Evolutionary conservation across 2,888 invertebrate species (phyloP), one percentile per base, ranked within the genome.

Genomic region (Meghimatium bilineatum): DNA sequence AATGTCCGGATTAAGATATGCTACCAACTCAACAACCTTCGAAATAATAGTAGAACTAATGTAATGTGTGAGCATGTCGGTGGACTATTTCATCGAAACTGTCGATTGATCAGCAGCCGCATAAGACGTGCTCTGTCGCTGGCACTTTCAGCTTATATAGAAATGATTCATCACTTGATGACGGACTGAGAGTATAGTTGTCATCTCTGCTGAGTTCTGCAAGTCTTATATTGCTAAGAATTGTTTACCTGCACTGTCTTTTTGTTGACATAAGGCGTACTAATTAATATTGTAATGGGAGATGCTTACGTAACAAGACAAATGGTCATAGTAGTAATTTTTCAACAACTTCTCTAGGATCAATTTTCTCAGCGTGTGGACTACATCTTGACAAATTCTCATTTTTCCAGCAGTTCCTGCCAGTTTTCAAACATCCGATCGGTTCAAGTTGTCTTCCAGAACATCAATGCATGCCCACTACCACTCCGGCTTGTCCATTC

Each of bases 381-480:
- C 72, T 44, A 26, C 38, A 26, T 72, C 17, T 72, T 26, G 29
- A 23, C 36, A 63, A 63, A 36, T 63, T 77, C 76, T 77, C 36
- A 77, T 77, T 77, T 63, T 60, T 29, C 76, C 32, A 75, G 20
- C 74, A 74, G 49, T 29, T 26, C 20, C 32, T 49, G 49, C 3
- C 67, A 67, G 78, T 67, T 78, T 67, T 12, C 66, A 63, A 78
- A 78, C 78, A 78, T 67, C 78, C 67, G 78, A 32, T 32, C 63
- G 63, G 36, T 26, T n/a, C 78, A n/a, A 67, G 67, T 20, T 78
- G 67, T 49, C 63, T 60, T 77, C 67, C 32, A 63, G 20, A 20
- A 26, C 44, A 20, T 66, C 67, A 67, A 49, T 10, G 14, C 78
- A 36, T 32, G 44, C 63, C 38, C 63, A 66, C 38, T 63, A 36